Base-by-base conservation (phyloP, 1,140 invertebrate genomes). In the Coboldia fuscipes region DNA sequence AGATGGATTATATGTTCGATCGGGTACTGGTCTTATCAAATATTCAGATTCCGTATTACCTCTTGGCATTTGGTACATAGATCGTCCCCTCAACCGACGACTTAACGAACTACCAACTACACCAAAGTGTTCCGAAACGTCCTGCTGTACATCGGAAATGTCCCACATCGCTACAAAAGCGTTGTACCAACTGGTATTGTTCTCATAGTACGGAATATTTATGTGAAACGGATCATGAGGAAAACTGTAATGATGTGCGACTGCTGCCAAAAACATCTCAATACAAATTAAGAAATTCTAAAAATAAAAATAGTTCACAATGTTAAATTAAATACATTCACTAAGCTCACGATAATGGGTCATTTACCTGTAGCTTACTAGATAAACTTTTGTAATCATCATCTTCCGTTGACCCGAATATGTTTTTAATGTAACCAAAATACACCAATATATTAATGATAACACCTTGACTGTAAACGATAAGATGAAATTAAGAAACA, bases 231-330 rank as follows among this genome's bases (percentile, higher is more conserved):
- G 80, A 52, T 78, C 74, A 54, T 92, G 80, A 17, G 86, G 86
- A 52, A 96, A 97, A 40, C 84, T 86, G 56, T 83, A 94, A 50
- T 90, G 84, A 61, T 96, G 90, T 3, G 85, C 89, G 10, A 94
- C 71, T 1, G 89, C 83, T 8, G 90, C 90, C 41, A 96, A 51
- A 50, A 94, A 93, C 90, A 97, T 97, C 61, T 97, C 90, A 45
- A 96, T 88, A 47, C 90, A 97, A 37, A 97, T 90, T 30, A 90
- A 60, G 56, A 94, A 93, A 61, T 96, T 84, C 74, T 90, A 57
- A 30, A 61, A 58, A 39, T 36, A 46, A 48, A 41, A 33, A 13
- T n/a, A n/a, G n/a, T n/a, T n/a, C n/a, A n/a, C n/a, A n/a, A n/a
- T n/a, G n/a, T n/a, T n/a, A n/a, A n/a, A n/a, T n/a, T n/a, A n/a